Percentiles rank a stretch among this genome's conserved stretches.
Conservation (phyloP, 2,113 vertebrate genomes). For the Oncorhynchus tshawytscha region DNA sequence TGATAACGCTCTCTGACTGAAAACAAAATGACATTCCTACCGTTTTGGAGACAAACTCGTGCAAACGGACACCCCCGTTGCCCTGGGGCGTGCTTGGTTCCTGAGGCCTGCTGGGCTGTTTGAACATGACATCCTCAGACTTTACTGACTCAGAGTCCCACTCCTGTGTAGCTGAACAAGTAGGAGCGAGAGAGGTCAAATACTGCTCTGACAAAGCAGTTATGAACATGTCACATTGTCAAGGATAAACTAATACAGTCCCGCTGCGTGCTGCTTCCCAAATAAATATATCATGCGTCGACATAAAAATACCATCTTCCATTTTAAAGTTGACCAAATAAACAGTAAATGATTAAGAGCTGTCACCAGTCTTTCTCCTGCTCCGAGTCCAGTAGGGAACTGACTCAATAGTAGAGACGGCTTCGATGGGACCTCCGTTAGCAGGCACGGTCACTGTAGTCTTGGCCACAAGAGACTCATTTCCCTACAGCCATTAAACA, state of each 20-base stretch:
- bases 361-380: slow-evolving; percentile 82
- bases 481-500: slow-evolving; percentile 68
- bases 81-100: slow-evolving; percentile 79
- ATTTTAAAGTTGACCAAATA: neutral
- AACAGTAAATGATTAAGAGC: neutral
- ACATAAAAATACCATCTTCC: neutral
- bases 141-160: slow-evolving; percentile 84
- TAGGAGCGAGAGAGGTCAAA: slow-evolving; percentile 11
- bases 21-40: slow-evolving; percentile 58
- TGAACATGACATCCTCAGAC: slow-evolving; percentile 66
- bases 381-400: slow-evolving; percentile 84
- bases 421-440: slow-evolving; percentile 90
- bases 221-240: neutral
- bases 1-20: neutral
- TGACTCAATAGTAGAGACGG: slow-evolving; percentile 89
- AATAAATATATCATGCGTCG: neutral
- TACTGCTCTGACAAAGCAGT: neutral
- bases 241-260: neutral
- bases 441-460: slow-evolving; percentile 89
- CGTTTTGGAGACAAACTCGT: slow-evolving; percentile 95
- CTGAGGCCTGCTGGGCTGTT: slow-evolving; percentile 60
- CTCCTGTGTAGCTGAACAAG: slow-evolving; percentile 75
- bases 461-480: slow-evolving; percentile 91
- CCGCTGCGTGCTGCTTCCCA: neutral
- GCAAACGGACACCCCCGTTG: slow-evolving; percentile 78